phyloP scores from a whole-genome alignment of 2,888 invertebrate species.

The Linnaemya vulpina region DNA sequence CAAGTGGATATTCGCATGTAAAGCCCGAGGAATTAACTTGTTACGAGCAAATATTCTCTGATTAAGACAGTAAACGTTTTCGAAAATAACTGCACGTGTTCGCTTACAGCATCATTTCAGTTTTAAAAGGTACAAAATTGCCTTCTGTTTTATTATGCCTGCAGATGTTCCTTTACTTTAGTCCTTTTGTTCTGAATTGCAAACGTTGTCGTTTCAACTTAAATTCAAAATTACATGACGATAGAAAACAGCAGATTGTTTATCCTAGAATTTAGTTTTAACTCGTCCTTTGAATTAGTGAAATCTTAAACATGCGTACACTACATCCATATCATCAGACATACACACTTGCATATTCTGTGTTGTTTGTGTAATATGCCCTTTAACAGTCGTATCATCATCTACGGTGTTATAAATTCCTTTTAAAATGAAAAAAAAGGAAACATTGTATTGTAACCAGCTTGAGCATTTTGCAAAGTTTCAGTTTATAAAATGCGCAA shows the following conservation, averaged over 20 bases:
- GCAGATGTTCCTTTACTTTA: conserved; percentile 6
- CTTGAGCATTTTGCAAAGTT: conserved; percentile 1
- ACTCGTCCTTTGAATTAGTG: conserved; percentile 31
- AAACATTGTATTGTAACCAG: neutral
- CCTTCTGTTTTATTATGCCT: conserved; percentile 5
- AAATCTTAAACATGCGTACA: conserved; percentile 11
- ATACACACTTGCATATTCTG: neutral
- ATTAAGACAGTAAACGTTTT: neutral
- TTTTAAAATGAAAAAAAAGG: conserved; percentile 26
- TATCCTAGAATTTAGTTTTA: conserved; percentile 5
- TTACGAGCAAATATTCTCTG: neutral
- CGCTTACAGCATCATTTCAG: neutral
- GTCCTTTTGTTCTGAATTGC: conserved; percentile 18
- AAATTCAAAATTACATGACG: conserved; percentile 20
- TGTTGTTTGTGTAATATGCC: neutral
- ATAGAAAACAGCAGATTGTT: conserved; percentile 40
- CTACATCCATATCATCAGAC: neutral
- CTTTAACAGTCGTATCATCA: conserved; percentile 15
- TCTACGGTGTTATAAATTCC: conserved; percentile 11
- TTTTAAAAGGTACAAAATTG: neutral
- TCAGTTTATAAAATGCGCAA: conserved; percentile 18
- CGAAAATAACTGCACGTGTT: neutral
- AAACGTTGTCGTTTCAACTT: neutral
- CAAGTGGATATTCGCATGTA: no score
- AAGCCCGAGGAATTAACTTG: neutral